Percentiles rank a stretch among this genome's conserved stretches.
Conservation (phyloP, 2,888 invertebrate genomes). For the Prionchulus punctatus region DNA sequence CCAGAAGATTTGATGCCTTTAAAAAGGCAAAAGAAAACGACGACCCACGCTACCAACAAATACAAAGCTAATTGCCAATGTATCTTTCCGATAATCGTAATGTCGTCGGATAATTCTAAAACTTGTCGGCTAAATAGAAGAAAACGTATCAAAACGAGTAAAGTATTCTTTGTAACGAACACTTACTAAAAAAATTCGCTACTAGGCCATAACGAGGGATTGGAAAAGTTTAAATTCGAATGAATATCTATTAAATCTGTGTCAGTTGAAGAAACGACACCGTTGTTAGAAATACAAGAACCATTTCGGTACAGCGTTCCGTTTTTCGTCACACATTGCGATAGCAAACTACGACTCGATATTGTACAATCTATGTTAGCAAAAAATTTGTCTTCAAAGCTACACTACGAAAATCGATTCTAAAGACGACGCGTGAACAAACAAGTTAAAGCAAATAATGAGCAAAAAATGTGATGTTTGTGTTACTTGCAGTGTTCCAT, state of each 20-base stretch:
- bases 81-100: constrained; percentile 27
- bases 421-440: constrained; percentile 12
- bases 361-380: constrained; percentile 27
- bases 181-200: constrained; percentile 37
- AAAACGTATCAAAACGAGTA: background rate
- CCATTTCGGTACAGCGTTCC: constrained; percentile 33
- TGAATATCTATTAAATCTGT: constrained; percentile 15
- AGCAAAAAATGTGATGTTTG: too few species aligned
- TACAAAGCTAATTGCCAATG: constrained; percentile 53
- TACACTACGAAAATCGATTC: too few species aligned
- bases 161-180: too few species aligned
- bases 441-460: background rate
- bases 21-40: constrained; percentile 58
- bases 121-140: constrained; percentile 23
- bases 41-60: constrained; percentile 58
- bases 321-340: constrained; percentile 33
- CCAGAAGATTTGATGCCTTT: constrained; percentile 64
- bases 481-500: constrained; percentile 38
- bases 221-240: constrained; percentile 16
- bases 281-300: constrained; percentile 21
- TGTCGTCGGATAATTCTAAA: constrained; percentile 22
- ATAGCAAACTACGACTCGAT: constrained; percentile 18
- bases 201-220: constrained; percentile 35
- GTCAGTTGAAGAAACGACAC: constrained; percentile 7
- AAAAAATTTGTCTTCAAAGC: too few species aligned